A percentile compares a stretch with the other conserved stretches of the same genome.
Conservation (phyloP, 1,140 invertebrate species). For the Trichonephila inaurata region DNA sequence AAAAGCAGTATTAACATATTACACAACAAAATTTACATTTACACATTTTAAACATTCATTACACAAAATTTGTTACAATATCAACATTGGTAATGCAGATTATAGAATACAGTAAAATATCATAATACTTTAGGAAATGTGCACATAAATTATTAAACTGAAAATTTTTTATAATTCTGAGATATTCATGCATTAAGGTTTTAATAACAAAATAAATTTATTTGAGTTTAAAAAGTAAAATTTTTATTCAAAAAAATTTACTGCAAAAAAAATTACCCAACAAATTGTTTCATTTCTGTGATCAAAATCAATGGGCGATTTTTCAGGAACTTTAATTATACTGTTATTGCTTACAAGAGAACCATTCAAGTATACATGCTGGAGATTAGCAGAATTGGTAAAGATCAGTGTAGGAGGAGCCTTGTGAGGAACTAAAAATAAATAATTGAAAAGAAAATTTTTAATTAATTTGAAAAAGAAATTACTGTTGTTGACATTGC, state of each 20-base stretch:
- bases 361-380: slow-evolving; percentile 83
- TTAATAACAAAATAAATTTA: neutral
- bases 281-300: slow-evolving; percentile 86
- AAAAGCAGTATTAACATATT: too few relatives aligned
- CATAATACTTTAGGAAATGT: too few relatives aligned
- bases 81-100: too few relatives aligned
- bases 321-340: slow-evolving; percentile 72
- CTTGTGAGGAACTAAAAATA: slow-evolving; percentile 82
- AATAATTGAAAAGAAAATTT: neutral
- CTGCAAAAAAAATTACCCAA: slow-evolving; percentile 81
- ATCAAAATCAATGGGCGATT: slow-evolving; percentile 80
- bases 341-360: slow-evolving; percentile 81
- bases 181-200: neutral
- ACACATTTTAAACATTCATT: too few relatives aligned
- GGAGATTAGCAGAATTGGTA: slow-evolving; percentile 83
- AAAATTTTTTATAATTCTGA: neutral
- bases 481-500: neutral
- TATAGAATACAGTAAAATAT: too few relatives aligned
- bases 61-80: too few relatives aligned
- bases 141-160: too few relatives aligned
- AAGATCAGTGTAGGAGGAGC: slow-evolving; percentile 83
- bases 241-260: neutral
- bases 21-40: too few relatives aligned
- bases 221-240: neutral
- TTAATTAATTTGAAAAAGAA: neutral